Evolutionary conservation across 2,797 vertebrate genomes (phyloP), one percentile per base, ranked within the genome.

Genomic region (Sebastes taczanowskii): DNA sequence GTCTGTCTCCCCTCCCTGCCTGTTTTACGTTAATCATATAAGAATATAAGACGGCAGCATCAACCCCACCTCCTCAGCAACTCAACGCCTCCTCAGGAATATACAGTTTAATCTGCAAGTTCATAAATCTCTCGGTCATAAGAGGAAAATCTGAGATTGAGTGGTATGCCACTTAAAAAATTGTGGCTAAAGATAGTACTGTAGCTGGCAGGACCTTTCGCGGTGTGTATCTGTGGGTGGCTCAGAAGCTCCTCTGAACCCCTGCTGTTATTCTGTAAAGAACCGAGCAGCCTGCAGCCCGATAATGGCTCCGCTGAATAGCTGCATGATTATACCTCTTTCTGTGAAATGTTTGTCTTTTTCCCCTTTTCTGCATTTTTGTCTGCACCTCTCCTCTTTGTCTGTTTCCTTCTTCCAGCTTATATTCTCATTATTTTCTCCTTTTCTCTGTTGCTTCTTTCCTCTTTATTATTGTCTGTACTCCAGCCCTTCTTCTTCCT

Each of bases 241-340:
- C 86, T 91, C 77, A 77, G 88, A 92, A 83, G 89, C 88, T 93
- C 81, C 88, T 91, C 84, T 90, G 88, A 90, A 91, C 91, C 88
- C 93, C 92, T 86, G 92, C 91, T 91, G 92, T 77, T 89, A 80
- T 70, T 89, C 91, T 95, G 93, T 93, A 90, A 93, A 90, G 94
- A 91, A 89, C 75, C 73, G 59, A 93, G 87, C 93, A 93, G 92
- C 92, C 94, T 91, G 87, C 93, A 92, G 94, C 85, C 92, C 71
- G 80, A 89, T 94, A 94, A 95, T 94, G 93, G 90, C 90, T 91
- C 89, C 76, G 66, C 86, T 94, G 91, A 95, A 95, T 94, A 84
- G 91, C 88, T 88, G 86, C 94, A 87, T 94, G 92, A 95, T 94
- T 95, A 93, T 89, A 93, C 92, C 92, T 91, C 93, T 92, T 91